Base-by-base conservation (phyloP, 2,888 invertebrate genomes). In the Ferrisia virgata region DNA sequence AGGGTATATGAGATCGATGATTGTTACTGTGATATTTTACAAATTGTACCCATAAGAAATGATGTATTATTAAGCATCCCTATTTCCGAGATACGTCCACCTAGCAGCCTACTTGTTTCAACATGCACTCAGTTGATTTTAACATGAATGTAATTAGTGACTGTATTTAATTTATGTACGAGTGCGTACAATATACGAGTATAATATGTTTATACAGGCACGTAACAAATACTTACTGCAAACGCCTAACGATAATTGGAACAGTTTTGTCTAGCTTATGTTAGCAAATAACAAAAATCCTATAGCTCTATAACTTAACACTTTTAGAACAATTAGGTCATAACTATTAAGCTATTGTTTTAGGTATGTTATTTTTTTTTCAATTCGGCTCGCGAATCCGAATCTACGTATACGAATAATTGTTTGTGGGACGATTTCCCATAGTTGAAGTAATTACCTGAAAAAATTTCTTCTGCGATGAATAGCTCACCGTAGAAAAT, bases 401-500 rank as follows among this genome's bases (percentile, higher is more conserved):
- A 69, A 69, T 69, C 31, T 69, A 69, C n/a, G n/a, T n/a, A n/a
- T n/a, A n/a, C n/a, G n/a, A 76, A 76, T 76, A 76, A 76, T 76
- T 36, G 18, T 36, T 76, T 36, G 33, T 36, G 36, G 18, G 28
- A 76, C 72, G 36, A 69, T 76, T 76, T 76, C 72, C 36, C 36
- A 76, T 76, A 33, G 36, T 18, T 36, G 31, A 13, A 76, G 13
- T 33, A 33, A 8, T 36, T 76, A 31, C 31, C 31, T 11, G 18
- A 76, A 76, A 36, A 69, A 18, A 76, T 36, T 33, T 76, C 72
- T 36, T 36, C 9, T 76, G 13, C 64, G 28, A 53, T 22, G 47
- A 47, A 53, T 53, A 53, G 11, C 43, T n/a, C n/a, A n/a, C 47
- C 3, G n/a, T 43, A 47, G 8, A 53, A 53, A 53, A 53, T 53